Base-by-base conservation (phyloP, 2,113 vertebrate species). In the Agapornis roseicollis region DNA sequence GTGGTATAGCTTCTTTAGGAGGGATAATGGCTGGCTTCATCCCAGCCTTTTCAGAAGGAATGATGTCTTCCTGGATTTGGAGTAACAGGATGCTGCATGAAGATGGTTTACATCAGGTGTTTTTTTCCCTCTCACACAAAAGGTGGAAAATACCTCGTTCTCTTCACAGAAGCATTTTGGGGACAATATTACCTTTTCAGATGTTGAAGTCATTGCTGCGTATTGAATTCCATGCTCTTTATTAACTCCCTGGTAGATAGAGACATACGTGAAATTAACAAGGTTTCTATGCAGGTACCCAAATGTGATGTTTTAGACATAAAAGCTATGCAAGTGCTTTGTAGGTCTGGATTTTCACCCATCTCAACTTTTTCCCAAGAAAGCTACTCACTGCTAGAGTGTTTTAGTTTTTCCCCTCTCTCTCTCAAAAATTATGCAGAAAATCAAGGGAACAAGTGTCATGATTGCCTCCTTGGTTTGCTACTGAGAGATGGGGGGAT, bases 1-100 rank as follows among this genome's bases (percentile, higher is more conserved):
- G 33, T 2, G 1, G 10, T 14, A 1, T 22, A 35, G 19, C 69
- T 64, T 58, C 42, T 29, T 58, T 10, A 3, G 66, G 55, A 18
- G 60, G 65, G 46, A 13, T 25, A 22, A 77, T 60, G 10, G 4
- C 50, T 71, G 23, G 15, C 50, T 71, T 60, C 13, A 22, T 77
- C 27, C 31, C 52, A 72, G 28, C 19, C 28, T 39, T 25, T 3
- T 42, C 27, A 35, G 25, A 28, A 60, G 17, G 6, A 64, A 42
- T 39, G 14, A 2, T 33, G 7, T 33, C 19, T 42, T 25, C 16
- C 3, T 12, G 15, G 7, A 13, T 42, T 44, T 65, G 52, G 10
- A 29, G 29, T 60, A 65, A 29, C 1, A 10, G 25, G 18, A 16
- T 0, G 1, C 25, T 68, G 72, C 3, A 3, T 55, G 29, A 56